These are phyloP conservation scores for Drosophila sulfurigaster DNA, from an alignment of 1,140 invertebrate species.

Conservation along the genomic window DNA sequence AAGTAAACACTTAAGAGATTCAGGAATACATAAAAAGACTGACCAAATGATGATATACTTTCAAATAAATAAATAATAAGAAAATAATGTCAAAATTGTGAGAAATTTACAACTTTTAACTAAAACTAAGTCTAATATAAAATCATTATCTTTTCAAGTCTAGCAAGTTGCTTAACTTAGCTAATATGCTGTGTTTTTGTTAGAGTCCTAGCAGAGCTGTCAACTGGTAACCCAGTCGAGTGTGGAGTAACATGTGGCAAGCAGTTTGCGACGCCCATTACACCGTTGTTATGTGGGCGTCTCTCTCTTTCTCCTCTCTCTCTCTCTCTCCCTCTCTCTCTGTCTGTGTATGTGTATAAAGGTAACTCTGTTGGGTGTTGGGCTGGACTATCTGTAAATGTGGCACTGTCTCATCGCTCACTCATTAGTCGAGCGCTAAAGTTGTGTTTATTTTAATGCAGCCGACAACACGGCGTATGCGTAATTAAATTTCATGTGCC, in stretches of 20 bases:
- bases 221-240: conserved; percentile 12
- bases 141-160: not conserved
- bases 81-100: no score
- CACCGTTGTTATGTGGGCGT: conserved; percentile 27
- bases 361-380: conserved; percentile 9
- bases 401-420: conserved; percentile 29
- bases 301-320: not conserved
- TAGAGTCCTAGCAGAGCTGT: not conserved
- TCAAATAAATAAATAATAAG: no score
- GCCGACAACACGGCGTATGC: conserved; percentile 64
- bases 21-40: no score
- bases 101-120: no score
- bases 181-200: conserved; percentile 7
- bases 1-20: no score
- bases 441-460: conserved; percentile 27
- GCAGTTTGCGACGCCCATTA: conserved; percentile 41
- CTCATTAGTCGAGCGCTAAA: conserved; percentile 70
- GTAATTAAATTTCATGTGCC: conserved; percentile 71
- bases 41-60: no score
- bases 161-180: not conserved
- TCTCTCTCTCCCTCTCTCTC: not conserved
- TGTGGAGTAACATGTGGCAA: conserved; percentile 32
- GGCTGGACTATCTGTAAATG: conserved; percentile 8
- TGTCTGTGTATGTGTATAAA: conserved; percentile 7
- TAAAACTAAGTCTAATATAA: no score